Conservation (phyloP, 2,797 vertebrate species). For the Phoxinus dragarum region DNA sequence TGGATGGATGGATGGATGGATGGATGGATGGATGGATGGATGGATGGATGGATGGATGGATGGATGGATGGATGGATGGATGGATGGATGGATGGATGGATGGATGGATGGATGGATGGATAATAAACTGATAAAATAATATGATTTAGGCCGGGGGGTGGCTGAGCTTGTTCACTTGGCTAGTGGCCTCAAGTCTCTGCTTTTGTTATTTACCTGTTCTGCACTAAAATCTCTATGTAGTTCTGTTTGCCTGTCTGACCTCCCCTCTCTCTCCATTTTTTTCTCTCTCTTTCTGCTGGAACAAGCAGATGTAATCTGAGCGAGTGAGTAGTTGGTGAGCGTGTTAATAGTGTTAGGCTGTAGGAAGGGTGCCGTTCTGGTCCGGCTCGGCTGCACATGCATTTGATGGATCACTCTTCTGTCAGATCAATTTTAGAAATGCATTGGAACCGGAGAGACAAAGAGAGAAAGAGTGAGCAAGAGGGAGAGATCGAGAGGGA, state of each 20-base stretch:
- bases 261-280: not conserved
- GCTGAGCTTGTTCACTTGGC: not conserved
- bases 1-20: not conserved
- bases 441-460: slow-evolving; percentile 49
- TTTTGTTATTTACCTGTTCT: slow-evolving; percentile 24
- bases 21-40: too few species aligned
- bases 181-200: not conserved
- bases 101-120: not conserved
- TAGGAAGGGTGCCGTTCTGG: slow-evolving; percentile 47
- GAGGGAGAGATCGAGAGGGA: slow-evolving; percentile 35
- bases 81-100: not conserved
- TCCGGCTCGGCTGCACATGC: slow-evolving; percentile 51
- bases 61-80: too few species aligned
- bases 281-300: slow-evolving; percentile 26
- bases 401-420: slow-evolving; percentile 75
- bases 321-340: slow-evolving; percentile 57
- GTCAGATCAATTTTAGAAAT: slow-evolving; percentile 76
- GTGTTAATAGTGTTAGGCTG: slow-evolving; percentile 73
- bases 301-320: slow-evolving; percentile 51
- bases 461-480: slow-evolving; percentile 26
- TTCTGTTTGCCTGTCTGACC: slow-evolving; percentile 2
- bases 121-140: not conserved
- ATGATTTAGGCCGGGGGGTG: too few species aligned
- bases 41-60: too few species aligned
- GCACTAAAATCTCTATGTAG: not conserved